Base-by-base conservation (phyloP, 1,140 invertebrate species). In the Chelonus insularis region DNA sequence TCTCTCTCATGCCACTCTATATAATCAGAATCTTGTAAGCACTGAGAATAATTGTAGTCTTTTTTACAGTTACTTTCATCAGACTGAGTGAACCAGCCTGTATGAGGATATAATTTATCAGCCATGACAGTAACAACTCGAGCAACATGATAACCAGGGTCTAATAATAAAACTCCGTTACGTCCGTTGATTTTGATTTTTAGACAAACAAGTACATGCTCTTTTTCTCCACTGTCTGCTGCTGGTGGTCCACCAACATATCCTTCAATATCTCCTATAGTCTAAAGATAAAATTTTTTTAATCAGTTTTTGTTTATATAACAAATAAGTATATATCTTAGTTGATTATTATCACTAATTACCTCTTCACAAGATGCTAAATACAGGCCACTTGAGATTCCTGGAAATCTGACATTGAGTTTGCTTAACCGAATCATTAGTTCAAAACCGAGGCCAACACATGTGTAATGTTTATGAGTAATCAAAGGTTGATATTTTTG, bases 71-170 rank as follows among this genome's bases (percentile, higher is more conserved):
- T 83, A 2, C 84, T 76, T 69, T 92, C 90, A 65, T 92, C 87
- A 1, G 87, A 88, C 70, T 94, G 91, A 1, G 86, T 87, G 73
- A 95, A 95, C 89, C 91, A 93, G 64, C 92, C 87, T 32, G 93
- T 95, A 73, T 96, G 92, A 2, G 94, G 94, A 79, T 92, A 93
- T 21, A 82, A 79, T 50, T 88, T 83, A 75, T 96, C 94, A 16
- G 85, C 80, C 93, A 95, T 96, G 20, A 95, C 89, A 16, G 92
- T 92, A 41, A 96, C 85, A 12, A 91, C 90, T 34, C 91, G 83
- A 18, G 89, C 88, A 37, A 96, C 88, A 75, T 96, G 94, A 77
- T 96, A 96, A 6, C 94, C 94, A 0, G 93, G 92, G 81, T 96
- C 94, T 12, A 94, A 84, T 2, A 96, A 83, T 74, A 95, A 78